Evolutionary conservation across 1,140 invertebrate species (phyloP), one percentile per base, ranked within the genome.

Genomic region (Trachymyrmex cornetzi): DNA sequence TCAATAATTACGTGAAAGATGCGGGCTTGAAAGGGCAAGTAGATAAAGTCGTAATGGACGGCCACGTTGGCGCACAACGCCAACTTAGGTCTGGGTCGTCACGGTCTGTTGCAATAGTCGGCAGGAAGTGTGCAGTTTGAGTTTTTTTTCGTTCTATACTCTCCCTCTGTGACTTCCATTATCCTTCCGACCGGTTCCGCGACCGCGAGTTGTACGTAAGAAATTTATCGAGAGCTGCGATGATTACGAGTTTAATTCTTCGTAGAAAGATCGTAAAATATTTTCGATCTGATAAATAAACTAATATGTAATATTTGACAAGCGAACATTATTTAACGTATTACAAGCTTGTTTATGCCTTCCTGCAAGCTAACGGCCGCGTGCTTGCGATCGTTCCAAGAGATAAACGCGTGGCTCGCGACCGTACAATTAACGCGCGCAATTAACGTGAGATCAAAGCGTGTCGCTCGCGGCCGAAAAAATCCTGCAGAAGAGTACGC

Each of bases 21-120:
- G 27, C 77, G 27, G 22, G 1, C 44, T 34, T 44, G 79, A 71
- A 44, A 81, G 30, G 3, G 9, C 30, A 50, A 87, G 55, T 24
- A 53, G 30, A 77, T 77, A 86, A 88, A 67, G 12, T 7, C 57
- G 22, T 67, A 34, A 87, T 53, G 55, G 22, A 67, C 19, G 53
- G 24, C 7, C 53, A 38, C 53, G 22, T 11, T 64, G 19, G 22
- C 30, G 50, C 16, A 67, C 30, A 48, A 19, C 57, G 57, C 24
- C 44, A 79, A 63, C 24, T 81, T 57, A 63, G 57, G 64, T 63
- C 24, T 57, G 87, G 87, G 53, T 67, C 74, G 80, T 86, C 87
- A 86, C 88, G 87, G 67, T 89, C 71, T 14, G 81, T 24, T 88
- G 61, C 87, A 14, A 44, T 44, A 71, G 61, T 77, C 57, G 30